A percentile compares a stretch with the other conserved stretches of the same genome.
Conservation (phyloP, 1,140 invertebrate genomes). For the Thalassaphorura encarpata region DNA sequence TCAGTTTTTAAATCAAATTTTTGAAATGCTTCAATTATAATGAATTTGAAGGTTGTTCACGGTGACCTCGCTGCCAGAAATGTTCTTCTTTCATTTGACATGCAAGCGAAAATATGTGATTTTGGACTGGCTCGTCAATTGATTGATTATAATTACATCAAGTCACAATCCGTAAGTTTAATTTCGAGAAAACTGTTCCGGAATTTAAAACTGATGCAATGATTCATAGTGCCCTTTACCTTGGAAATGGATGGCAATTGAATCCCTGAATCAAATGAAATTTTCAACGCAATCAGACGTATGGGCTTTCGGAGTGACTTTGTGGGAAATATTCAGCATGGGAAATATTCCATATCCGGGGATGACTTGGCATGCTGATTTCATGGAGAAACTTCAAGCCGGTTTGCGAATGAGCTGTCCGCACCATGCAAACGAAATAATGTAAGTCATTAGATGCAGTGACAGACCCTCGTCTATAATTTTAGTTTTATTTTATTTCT, state of each 20-base stretch:
- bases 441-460: neutral
- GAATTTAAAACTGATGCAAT: no score
- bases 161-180: no score
- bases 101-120: neutral
- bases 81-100: neutral
- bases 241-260: slow-evolving; percentile 43
- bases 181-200: no score
- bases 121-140: neutral
- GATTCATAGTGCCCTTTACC: slow-evolving; percentile 33
- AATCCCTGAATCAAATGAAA: slow-evolving; percentile 39
- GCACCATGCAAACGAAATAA: neutral
- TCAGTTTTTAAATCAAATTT: neutral
- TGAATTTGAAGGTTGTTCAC: no score
- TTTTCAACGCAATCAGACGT: slow-evolving; percentile 42
- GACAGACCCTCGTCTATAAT: neutral
- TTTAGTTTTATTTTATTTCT: neutral
- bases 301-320: slow-evolving; percentile 42
- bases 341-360: slow-evolving; percentile 34
- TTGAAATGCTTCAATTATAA: neutral
- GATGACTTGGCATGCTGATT: slow-evolving; percentile 44
- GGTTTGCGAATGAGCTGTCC: slow-evolving; percentile 43
- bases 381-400: slow-evolving; percentile 39
- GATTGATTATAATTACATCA: neutral
- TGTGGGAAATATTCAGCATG: slow-evolving; percentile 42
- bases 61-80: no score